Conservation (phyloP, 2,888 invertebrate species). For the Lumbricus terrestris region DNA sequence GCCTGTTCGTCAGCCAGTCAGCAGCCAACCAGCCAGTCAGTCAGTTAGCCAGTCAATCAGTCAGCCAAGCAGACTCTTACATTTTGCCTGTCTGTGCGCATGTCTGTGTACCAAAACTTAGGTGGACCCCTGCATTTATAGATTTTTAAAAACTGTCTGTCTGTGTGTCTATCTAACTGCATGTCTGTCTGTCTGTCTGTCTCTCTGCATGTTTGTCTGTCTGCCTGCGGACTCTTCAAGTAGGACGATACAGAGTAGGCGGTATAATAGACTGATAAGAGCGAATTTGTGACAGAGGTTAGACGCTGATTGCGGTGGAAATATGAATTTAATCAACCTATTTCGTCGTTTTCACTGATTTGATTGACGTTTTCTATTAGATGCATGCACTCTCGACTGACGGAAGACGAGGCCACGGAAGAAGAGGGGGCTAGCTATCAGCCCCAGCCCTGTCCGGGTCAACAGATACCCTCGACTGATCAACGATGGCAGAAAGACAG, state of each 20-base stretch:
- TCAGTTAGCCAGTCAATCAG: too few relatives aligned
- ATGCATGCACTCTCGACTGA: too few relatives aligned
- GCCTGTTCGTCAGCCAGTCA: not conserved
- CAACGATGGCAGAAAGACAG: not conserved
- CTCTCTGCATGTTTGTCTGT: not conserved
- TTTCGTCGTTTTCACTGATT: not conserved
- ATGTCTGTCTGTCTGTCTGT: not conserved
- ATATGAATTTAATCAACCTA: constrained; percentile 10
- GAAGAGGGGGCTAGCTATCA: not conserved
- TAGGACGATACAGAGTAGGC: not conserved
- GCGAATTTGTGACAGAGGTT: not conserved
- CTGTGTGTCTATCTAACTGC: too few relatives aligned
- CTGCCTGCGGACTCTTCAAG: not conserved
- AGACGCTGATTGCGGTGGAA: not conserved
- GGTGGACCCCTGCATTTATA: too few relatives aligned
- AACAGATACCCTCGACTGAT: not conserved
- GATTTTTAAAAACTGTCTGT: too few relatives aligned
- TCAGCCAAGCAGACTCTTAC: too few relatives aligned
- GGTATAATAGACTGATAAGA: not conserved
- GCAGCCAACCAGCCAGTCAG: not conserved
- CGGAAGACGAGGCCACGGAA: too few relatives aligned
- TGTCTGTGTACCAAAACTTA: too few relatives aligned
- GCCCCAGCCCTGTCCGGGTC: not conserved
- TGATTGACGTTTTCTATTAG: not conserved
- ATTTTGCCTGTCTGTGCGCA: not conserved